Percentiles rank a stretch among this genome's conserved stretches.
phyloP scores from a whole-genome alignment of 2,113 vertebrate species.

The Cyprinodon brontotheroides region DNA sequence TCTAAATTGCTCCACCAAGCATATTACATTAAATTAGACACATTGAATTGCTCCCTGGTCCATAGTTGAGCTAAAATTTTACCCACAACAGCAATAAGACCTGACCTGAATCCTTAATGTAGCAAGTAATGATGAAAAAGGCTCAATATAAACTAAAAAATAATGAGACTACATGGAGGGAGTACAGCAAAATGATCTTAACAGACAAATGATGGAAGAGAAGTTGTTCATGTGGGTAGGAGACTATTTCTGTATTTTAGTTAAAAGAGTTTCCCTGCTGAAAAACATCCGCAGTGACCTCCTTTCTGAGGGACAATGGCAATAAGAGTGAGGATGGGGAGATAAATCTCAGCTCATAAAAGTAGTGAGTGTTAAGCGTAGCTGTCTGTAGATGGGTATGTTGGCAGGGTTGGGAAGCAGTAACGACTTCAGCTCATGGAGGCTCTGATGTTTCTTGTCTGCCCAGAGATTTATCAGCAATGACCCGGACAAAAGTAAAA shows the following conservation, averaged over 20 bases:
- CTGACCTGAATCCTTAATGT: slow-evolving; percentile 5
- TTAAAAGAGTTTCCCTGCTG: slow-evolving; percentile 37
- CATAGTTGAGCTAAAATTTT: slow-evolving; percentile 7
- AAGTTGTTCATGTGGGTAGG: slow-evolving; percentile 19
- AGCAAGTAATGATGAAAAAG: slow-evolving; percentile 8
- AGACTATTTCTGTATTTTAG: slow-evolving; percentile 15
- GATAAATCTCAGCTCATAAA: slow-evolving; percentile 35
- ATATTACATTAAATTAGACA: slow-evolving; percentile 32
- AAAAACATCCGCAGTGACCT: slow-evolving; percentile 41
- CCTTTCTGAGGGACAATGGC: slow-evolving; percentile 41
- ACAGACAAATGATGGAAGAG: slow-evolving; percentile 8
- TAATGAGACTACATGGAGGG: slow-evolving; percentile 11
- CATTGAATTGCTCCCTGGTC: slow-evolving; percentile 36
- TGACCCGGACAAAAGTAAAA: not conserved
- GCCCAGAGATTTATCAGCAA: slow-evolving; percentile 19
- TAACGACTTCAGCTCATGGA: slow-evolving; percentile 1
- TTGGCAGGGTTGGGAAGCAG: slow-evolving; percentile 7
- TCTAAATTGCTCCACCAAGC: slow-evolving; percentile 22
- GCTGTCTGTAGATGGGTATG: slow-evolving; percentile 13
- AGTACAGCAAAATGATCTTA: slow-evolving; percentile 29
- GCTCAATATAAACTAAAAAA: slow-evolving; percentile 27
- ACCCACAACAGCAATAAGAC: slow-evolving; percentile 21
- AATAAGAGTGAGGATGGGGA: not conserved
- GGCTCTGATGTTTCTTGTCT: slow-evolving; percentile 11
- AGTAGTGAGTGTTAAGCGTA: slow-evolving; percentile 14